These are phyloP conservation scores for Mirza zaza DNA, from an alignment of 2,113 vertebrate genomes.

Conservation along the genomic window DNA sequence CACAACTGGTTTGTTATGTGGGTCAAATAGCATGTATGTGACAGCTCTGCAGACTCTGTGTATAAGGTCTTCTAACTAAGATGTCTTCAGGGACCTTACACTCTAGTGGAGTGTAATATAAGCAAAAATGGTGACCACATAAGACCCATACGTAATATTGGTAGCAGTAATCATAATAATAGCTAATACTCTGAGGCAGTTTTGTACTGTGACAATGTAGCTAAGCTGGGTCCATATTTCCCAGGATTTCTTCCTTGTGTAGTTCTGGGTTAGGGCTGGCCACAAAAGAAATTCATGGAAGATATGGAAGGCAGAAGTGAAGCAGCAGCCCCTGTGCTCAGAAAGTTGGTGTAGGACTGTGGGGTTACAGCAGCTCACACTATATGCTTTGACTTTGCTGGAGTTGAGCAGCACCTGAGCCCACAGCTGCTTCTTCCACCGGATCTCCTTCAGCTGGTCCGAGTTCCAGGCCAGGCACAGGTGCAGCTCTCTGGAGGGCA, in stretches of 20 bases:
- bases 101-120: no score
- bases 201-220: neutral
- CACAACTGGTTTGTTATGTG: neutral
- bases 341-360: neutral
- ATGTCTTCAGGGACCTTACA: neutral
- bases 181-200: neutral
- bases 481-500: neutral
- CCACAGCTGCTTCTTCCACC: rapidly evolving
- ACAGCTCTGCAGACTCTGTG: neutral
- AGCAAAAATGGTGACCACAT: neutral
- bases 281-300: neutral
- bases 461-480: rapidly evolving
- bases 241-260: neutral
- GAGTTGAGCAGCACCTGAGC: rapidly evolving
- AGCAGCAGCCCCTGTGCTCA: neutral
- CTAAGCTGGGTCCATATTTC: neutral
- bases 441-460: neutral
- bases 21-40: neutral
- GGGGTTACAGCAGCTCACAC: rapidly evolving
- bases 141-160: neutral
- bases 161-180: neutral
- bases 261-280: neutral
- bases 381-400: rapidly evolving
- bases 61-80: neutral
- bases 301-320: neutral